Evolutionary conservation across 2,113 vertebrate genomes (phyloP).

Genomic region (Urocolius indicus): DNA sequence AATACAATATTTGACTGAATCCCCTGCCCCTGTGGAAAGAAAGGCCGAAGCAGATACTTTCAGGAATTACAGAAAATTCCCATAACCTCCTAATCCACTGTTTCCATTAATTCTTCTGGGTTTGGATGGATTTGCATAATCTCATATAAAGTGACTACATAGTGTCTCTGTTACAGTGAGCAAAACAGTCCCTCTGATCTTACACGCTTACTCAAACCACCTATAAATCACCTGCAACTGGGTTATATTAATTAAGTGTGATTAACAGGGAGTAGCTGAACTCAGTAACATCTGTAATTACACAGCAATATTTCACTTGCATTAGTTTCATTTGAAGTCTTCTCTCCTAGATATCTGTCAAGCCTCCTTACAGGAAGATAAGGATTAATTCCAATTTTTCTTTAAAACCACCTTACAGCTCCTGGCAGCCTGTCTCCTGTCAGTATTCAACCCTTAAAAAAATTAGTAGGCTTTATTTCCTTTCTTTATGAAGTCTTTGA

Average conservation of each 20-base stretch:
- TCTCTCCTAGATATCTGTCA: neutral
- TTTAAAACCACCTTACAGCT: neutral
- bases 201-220: neutral
- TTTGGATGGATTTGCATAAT: neutral
- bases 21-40: fast-evolving
- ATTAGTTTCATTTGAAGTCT: neutral
- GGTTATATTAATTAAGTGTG: conserved; percentile 15
- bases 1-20: neutral
- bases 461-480: neutral
- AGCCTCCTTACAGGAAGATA: neutral
- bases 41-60: neutral
- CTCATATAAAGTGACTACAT: neutral
- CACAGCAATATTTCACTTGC: neutral
- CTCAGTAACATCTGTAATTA: neutral
- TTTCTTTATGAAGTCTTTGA: neutral
- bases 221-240: neutral
- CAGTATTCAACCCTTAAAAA: neutral
- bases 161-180: neutral
- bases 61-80: neutral
- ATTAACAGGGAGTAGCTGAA: conserved; percentile 32
- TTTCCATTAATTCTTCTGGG: neutral
- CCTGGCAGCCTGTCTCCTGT: neutral
- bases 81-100: neutral
- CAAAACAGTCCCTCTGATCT: neutral
- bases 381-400: neutral